Evolutionary conservation across 2,797 vertebrate species (phyloP).

Genomic region (Monodelphis domestica): DNA sequence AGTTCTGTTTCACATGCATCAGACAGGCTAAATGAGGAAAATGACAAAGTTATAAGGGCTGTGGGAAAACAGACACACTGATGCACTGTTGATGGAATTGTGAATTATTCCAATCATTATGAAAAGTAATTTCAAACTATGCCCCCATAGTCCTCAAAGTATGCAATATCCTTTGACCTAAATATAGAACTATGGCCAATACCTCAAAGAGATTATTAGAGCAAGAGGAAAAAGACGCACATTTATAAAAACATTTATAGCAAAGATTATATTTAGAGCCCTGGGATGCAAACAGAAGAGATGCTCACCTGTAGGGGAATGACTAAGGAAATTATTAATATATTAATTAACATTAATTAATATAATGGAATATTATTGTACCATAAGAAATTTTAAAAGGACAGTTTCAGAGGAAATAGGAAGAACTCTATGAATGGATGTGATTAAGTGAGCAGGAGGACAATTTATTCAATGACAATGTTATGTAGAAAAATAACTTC

Average conservation of each 20-base stretch:
- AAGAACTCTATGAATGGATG: background rate
- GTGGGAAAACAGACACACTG: background rate
- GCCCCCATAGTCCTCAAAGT: background rate
- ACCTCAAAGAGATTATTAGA: background rate
- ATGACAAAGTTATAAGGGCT: background rate
- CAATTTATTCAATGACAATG: background rate
- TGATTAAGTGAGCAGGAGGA: background rate
- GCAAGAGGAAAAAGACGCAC: background rate
- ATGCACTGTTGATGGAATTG: background rate
- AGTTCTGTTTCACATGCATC: background rate
- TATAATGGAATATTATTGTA: background rate
- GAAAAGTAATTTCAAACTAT: background rate
- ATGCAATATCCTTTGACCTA: background rate
- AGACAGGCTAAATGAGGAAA: background rate
- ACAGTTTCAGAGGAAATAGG: background rate
- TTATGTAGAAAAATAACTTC: background rate
- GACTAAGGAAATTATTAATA: background rate
- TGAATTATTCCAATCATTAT: background rate
- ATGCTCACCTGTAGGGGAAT: background rate
- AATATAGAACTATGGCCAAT: background rate
- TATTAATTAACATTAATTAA: no score
- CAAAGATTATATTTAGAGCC: background rate
- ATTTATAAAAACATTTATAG: background rate
- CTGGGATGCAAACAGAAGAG: background rate
- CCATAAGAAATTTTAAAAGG: background rate